These are phyloP conservation scores for Anguilla pacifica DNA, from an alignment of 2,797 vertebrate genomes.

Conservation along the genomic window DNA sequence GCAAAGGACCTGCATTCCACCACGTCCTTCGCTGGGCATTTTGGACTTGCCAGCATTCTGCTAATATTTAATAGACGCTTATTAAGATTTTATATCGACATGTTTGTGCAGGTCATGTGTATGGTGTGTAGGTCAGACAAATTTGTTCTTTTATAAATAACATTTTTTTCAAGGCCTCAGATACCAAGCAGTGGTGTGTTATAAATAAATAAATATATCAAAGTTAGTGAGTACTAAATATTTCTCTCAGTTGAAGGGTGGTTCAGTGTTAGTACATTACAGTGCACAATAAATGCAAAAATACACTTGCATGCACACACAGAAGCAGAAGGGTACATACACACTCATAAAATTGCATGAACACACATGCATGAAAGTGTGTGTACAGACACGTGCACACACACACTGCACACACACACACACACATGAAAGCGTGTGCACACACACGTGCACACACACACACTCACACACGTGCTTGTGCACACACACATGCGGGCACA, in stretches of 20 bases:
- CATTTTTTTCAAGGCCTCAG: background rate
- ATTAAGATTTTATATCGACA: background rate
- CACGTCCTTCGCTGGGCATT: background rate
- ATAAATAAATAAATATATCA: background rate
- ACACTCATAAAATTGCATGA: background rate
- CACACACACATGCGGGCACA: no score
- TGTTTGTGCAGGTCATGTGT: background rate
- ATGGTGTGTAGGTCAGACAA: conserved; percentile 30
- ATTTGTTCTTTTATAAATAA: background rate
- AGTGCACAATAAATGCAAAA: background rate
- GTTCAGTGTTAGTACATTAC: background rate
- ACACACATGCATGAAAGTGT: background rate
- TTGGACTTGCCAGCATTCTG: background rate
- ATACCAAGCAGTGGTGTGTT: background rate
- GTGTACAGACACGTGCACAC: background rate
- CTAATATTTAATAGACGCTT: background rate
- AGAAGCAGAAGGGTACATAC: background rate
- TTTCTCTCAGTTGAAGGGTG: background rate
- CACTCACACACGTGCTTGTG: no score
- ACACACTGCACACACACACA: background rate
- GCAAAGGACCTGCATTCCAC: conserved; percentile 20
- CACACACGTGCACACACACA: background rate
- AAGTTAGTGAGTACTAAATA: background rate
- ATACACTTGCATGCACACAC: background rate
- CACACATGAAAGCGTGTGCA: background rate